Evolutionary conservation across 2,797 vertebrate genomes (phyloP).

Genomic region (Sardinella longiceps): DNA sequence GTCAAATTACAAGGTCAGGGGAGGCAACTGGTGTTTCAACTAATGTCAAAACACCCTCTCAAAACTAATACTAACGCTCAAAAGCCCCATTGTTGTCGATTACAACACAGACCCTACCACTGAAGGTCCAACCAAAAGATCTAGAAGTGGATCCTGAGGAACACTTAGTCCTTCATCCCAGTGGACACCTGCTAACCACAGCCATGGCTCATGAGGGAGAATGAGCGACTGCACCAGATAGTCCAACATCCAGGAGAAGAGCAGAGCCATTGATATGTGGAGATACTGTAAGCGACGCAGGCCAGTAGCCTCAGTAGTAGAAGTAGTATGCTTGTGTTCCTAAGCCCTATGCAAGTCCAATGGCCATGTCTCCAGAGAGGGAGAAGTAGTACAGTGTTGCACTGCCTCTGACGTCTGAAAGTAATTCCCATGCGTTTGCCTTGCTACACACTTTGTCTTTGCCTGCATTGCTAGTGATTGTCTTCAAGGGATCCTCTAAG

Average conservation of each 20-base stretch:
- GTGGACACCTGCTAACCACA: not conserved
- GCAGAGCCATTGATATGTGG: slow-evolving; percentile 43
- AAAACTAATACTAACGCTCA: not conserved
- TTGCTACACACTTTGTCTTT: slow-evolving; percentile 48
- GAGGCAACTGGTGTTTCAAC: not conserved
- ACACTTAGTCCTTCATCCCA: not conserved
- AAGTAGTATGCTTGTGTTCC: slow-evolving; percentile 1
- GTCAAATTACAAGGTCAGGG: not conserved
- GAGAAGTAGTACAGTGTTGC: not conserved
- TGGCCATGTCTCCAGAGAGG: not conserved
- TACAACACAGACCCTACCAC: not conserved
- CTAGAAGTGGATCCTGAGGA: not conserved
- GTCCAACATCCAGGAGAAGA: not conserved
- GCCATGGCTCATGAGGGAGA: not conserved
- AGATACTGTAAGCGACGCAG: slow-evolving; percentile 40
- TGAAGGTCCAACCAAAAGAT: slow-evolving; percentile 1
- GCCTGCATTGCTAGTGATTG: slow-evolving; percentile 72
- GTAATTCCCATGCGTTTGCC: slow-evolving; percentile 38
- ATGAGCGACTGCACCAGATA: not conserved
- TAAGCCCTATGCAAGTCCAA: slow-evolving; percentile 38
- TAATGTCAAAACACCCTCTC: too few relatives aligned
- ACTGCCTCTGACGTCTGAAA: slow-evolving; percentile 50
- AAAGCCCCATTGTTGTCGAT: not conserved
- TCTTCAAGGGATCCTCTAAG: slow-evolving; percentile 60
- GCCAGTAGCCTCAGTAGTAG: slow-evolving; percentile 32